These are phyloP conservation scores for Leptoteleia sp. DNA, from an alignment of 1,140 invertebrate genomes.

Conservation along the genomic window DNA sequence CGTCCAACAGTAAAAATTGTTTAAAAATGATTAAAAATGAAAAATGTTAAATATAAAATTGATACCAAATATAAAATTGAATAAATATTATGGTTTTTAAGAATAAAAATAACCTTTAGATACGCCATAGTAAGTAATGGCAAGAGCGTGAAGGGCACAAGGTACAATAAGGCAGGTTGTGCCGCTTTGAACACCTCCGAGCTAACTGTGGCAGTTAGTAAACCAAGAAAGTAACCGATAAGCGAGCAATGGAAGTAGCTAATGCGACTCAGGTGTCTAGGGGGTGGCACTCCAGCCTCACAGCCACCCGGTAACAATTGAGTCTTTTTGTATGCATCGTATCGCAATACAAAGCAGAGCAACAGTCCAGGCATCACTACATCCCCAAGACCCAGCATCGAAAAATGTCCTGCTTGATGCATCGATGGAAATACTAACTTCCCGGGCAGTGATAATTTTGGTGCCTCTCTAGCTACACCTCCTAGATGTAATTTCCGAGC, in stretches of 20 bases:
- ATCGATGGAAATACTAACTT: slow-evolving; percentile 98
- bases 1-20: no score
- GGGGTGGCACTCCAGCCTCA: slow-evolving; percentile 90
- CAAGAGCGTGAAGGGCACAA: slow-evolving; percentile 97
- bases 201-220: slow-evolving; percentile 97
- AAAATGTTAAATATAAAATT: no score
- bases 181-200: slow-evolving; percentile 99
- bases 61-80: no score
- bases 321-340: slow-evolving; percentile 98
- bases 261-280: slow-evolving; percentile 85
- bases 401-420: slow-evolving; percentile 97
- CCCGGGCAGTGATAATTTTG: slow-evolving; percentile 96
- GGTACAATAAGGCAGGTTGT: slow-evolving; percentile 97
- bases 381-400: slow-evolving; percentile 97
- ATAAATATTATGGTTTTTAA: no score
- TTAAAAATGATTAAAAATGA: no score
- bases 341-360: slow-evolving; percentile 96
- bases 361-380: slow-evolving; percentile 99
- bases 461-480: slow-evolving; percentile 92
- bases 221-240: slow-evolving; percentile 97
- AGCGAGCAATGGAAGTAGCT: slow-evolving; percentile 99
- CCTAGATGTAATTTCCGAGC: slow-evolving; percentile 94
- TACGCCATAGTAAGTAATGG: slow-evolving; percentile 98
- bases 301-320: slow-evolving; percentile 86
- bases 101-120: slow-evolving; percentile 96